A percentile compares a stretch with the other conserved stretches of the same genome.
Conservation (phyloP, 2,113 vertebrate genomes). For the Pelusios castaneus region DNA sequence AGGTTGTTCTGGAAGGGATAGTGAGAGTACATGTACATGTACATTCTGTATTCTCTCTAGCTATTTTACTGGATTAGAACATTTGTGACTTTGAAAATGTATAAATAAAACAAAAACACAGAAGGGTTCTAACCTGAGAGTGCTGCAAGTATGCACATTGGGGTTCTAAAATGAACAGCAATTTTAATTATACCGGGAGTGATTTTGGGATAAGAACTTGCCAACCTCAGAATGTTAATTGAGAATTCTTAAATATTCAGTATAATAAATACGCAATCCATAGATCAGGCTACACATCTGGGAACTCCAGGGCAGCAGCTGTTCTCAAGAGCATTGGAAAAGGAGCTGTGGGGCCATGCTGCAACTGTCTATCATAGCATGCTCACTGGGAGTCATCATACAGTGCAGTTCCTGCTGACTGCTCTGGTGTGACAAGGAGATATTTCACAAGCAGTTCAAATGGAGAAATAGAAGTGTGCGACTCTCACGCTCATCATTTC, state of each 20-base stretch:
- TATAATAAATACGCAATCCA: background rate
- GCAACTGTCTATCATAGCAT: no score
- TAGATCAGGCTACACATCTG: background rate
- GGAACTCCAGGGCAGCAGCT: background rate
- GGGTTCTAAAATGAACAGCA: background rate
- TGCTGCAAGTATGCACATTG: background rate
- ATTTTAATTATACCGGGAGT: background rate
- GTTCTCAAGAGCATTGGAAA: background rate
- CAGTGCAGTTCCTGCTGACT: rapidly evolving
- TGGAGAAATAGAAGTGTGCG: rapidly evolving
- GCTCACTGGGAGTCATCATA: rapidly evolving
- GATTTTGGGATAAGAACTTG: background rate
- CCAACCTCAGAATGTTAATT: background rate
- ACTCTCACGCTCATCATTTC: rapidly evolving
- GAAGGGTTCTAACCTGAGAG: background rate
- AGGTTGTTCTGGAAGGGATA: background rate
- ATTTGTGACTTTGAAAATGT: background rate
- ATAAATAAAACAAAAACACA: background rate
- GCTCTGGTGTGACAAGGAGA: rapidly evolving
- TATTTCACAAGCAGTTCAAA: rapidly evolving
- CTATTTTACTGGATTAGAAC: background rate
- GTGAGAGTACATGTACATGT: background rate
- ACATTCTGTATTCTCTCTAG: background rate
- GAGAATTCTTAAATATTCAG: background rate
- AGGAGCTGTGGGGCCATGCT: rapidly evolving